phyloP scores from a whole-genome alignment of 1,140 invertebrate genomes.

The Yoshiicerus persimilis region DNA sequence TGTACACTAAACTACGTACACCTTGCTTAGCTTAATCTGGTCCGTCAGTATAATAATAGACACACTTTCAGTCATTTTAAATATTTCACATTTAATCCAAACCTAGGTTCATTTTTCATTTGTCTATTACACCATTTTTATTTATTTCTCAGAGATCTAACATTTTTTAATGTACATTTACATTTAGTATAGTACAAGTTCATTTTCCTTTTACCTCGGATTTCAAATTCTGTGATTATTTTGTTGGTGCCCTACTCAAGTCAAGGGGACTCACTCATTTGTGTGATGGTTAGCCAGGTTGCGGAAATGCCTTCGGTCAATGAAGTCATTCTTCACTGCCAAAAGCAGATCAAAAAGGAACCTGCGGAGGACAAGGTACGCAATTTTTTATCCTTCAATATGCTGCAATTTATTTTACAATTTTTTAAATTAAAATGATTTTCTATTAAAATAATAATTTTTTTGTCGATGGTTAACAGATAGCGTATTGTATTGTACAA shows the following conservation, averaged over 20 bases:
- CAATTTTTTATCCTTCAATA: not conserved
- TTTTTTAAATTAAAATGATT: too few species aligned
- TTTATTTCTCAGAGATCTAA: not conserved
- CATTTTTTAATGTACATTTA: not conserved
- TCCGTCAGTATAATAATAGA: not conserved
- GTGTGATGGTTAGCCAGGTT: not conserved
- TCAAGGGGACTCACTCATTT: not conserved
- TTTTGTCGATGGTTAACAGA: too few species aligned
- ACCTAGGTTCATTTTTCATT: too few species aligned
- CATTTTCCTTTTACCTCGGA: not conserved
- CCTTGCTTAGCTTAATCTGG: too few species aligned
- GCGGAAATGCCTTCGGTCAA: constrained; percentile 35
- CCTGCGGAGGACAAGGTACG: constrained; percentile 44
- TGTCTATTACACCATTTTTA: too few species aligned
- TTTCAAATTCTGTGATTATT: not conserved
- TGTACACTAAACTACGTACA: not conserved
- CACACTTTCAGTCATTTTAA: not conserved
- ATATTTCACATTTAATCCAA: too few species aligned
- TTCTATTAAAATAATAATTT: too few species aligned
- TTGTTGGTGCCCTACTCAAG: not conserved
- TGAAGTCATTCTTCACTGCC: constrained; percentile 50
- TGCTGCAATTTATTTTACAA: not conserved
- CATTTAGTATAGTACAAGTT: not conserved
- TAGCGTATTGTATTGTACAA: too few species aligned
- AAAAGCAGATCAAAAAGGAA: constrained; percentile 50